Evolutionary conservation across 2,888 invertebrate genomes (phyloP), one percentile per base, ranked within the genome.

Genomic region (Brachyptera putata): DNA sequence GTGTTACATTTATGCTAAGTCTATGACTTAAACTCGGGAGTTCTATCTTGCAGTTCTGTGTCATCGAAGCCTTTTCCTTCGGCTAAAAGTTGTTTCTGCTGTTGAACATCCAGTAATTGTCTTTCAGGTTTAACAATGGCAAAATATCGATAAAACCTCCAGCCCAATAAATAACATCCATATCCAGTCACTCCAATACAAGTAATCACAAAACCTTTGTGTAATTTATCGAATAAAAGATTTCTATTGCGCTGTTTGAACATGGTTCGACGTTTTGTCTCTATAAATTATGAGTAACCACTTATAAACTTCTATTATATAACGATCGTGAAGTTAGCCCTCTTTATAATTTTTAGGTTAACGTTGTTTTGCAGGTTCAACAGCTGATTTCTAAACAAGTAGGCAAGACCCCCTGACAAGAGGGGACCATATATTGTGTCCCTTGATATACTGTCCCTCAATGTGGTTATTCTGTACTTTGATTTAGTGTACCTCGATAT

Each of bases 101-200:
- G 76, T 41, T 75, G 69, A 50, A 73, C 66, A 68, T 77, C 72
- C 46, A 70, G 70, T 63, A 74, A 70, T 41, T 72, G 68, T 48
- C 68, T 64, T 62, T 70, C 68, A 7, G 83, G 83, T 61, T 75
- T 74, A 14, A 76, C 70, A 9, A 79, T 75, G 1, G 79, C 77
- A 60, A 78, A 75, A 68, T 81, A 80, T 53, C 76, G 70, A 65
- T 79, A 77, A 59, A 74, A 75, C 60, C 79, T 74, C 64, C 73
- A 64, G 30, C 79, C 79, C 13, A 80, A 65, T 46, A 79, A 65
- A 48, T 72, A 71, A 25, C 76, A 73, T 39, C 80, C 82, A 68
- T 76, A 78, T 1, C 79, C 58, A 16, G 83, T 82, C 7, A 82
- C 71, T 3, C 78, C 83, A 37, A 83, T 70, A 67, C 83, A 82